Percentiles rank a stretch among this genome's conserved stretches.
These are phyloP conservation scores for pig (Sus scrofa) DNA, from an alignment of 2,113 vertebrate species.

Conservation along the genomic window DNA sequence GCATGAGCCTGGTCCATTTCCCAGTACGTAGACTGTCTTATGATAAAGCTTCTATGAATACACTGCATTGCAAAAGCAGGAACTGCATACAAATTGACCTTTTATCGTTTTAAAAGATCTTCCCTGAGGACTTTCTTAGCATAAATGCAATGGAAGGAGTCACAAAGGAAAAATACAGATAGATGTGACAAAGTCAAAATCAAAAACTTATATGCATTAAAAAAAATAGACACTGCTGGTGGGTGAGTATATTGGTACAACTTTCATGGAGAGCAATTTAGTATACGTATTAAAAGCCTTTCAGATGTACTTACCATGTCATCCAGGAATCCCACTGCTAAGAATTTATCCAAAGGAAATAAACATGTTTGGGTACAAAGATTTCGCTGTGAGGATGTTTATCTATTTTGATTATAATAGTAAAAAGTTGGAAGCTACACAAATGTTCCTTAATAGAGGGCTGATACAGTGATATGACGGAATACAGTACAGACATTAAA, in stretches of 20 bases:
- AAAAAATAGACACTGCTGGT: slow-evolving; percentile 18
- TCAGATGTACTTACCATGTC: slow-evolving; percentile 48
- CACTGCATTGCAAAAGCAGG: slow-evolving; percentile 70
- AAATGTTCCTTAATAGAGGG: slow-evolving; percentile 9
- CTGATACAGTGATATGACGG: not conserved
- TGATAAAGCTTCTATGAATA: slow-evolving; percentile 76
- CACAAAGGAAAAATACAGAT: slow-evolving; percentile 62
- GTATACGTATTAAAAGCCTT: slow-evolving; percentile 62
- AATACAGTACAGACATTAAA: slow-evolving; percentile 46
- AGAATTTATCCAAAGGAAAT: slow-evolving; percentile 65
- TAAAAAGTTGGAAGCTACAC: slow-evolving; percentile 45
- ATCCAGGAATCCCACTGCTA: slow-evolving; percentile 43
- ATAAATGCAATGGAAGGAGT: slow-evolving; percentile 55
- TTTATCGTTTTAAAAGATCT: slow-evolving; percentile 65
- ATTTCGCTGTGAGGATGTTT: slow-evolving; percentile 47
- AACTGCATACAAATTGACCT: slow-evolving; percentile 71
- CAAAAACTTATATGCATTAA: slow-evolving; percentile 51
- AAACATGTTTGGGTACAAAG: slow-evolving; percentile 31
- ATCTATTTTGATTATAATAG: slow-evolving; percentile 57
- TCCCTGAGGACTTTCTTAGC: slow-evolving; percentile 65
- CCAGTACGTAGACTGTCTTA: slow-evolving; percentile 62
- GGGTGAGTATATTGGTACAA: slow-evolving; percentile 64
- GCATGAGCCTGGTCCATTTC: slow-evolving; percentile 69
- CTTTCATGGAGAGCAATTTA: slow-evolving; percentile 55
- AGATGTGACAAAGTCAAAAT: slow-evolving; percentile 61